phyloP scores from a whole-genome alignment of 2,888 invertebrate genomes.

The Cyaniris semiargus region DNA sequence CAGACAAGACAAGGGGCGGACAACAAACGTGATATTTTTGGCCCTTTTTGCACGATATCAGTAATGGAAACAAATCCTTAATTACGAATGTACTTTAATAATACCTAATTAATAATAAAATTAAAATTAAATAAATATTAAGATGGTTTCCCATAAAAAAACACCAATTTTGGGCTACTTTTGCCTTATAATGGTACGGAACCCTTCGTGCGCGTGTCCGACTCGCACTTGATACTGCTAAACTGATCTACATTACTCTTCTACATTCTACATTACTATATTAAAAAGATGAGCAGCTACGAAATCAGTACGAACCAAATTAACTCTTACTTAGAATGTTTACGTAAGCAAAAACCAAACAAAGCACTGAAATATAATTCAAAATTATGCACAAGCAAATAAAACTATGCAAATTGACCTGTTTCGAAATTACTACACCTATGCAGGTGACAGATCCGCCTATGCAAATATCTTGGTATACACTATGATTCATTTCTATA shows the following conservation, averaged over 20 bases:
- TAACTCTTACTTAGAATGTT: background rate
- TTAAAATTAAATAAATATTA: no score
- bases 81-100: no score
- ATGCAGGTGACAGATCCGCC: constrained; percentile 4
- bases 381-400: background rate
- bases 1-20: no score
- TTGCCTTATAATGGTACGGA: no score
- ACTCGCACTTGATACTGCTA: no score
- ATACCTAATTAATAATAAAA: no score
- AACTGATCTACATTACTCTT: background rate
- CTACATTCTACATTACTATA: background rate
- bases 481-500: constrained; percentile 2
- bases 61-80: no score
- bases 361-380: background rate
- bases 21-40: no score
- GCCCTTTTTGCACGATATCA: no score
- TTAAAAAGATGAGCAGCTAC: background rate
- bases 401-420: background rate
- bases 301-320: background rate
- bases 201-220: no score
- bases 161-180: no score
- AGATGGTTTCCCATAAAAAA: no score
- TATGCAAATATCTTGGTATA: background rate
- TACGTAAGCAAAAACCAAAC: background rate
- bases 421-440: background rate